Base-by-base conservation (phyloP, 1,140 invertebrate species). In the Pseudachorutes palmiensis region DNA sequence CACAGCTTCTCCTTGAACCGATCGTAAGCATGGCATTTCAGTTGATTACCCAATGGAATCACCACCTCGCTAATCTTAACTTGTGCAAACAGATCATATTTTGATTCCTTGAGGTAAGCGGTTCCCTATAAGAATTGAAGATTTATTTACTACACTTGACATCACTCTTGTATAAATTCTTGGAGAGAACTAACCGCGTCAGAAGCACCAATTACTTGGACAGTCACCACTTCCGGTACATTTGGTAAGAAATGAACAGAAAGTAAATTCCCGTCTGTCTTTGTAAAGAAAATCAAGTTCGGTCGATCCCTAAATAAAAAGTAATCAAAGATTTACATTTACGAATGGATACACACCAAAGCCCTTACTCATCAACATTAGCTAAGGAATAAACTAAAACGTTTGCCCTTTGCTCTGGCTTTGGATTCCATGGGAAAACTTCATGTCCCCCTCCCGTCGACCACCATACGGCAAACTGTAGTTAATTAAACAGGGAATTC, bases 401-500 rank as follows among this genome's bases (percentile, higher is more conserved):
- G 30, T 69, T 69, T 1, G 67, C 67, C 30, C 67, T 31, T 60
- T 72, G 64, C 45, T 72, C 67, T 48, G 70, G 64, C 16, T 68
- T 68, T n/a, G 70, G 70, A 32, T 64, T 72, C 70, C 70, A 72
- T 0, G 70, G 70, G 36, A 72, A 72, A 41, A 72, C 68, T n/a
- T 72, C 70, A 48, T 72, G 65, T 58, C 69, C 69, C 14, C 67
- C 66, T 3, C 59, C 65, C 3, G 67, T n/a, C n/a, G n/a, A 61
- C 70, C 70, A 72, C 70, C 70, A 72, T 19, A 72, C 57, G 60
- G 69, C 62, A 49, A 72, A 69, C 70, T 72, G 31, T 36, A 49
- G 3, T 30, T 32, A 58, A 57, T 0, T 45, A 29, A 16, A 57
- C n/a, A 36, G 24, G 31, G 24, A 24, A 58, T 55, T 19, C 55